Conservation (phyloP, 2,888 invertebrate species). For the Hirtodrosophila histrioides region DNA sequence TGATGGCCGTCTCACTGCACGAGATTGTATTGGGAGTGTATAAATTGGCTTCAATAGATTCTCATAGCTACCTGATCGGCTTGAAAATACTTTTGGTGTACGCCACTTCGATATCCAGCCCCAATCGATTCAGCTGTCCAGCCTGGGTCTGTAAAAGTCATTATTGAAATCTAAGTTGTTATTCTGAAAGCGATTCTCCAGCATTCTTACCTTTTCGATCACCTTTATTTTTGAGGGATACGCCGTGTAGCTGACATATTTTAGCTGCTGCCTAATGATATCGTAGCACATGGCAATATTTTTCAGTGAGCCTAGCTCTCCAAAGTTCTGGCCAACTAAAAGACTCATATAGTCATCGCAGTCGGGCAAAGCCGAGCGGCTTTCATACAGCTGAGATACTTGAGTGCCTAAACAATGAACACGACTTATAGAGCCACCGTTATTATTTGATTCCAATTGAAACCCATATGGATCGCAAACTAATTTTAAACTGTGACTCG, state of each 20-base stretch:
- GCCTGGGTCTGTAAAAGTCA: slow-evolving; percentile 31
- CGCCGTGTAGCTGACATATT: slow-evolving; percentile 45
- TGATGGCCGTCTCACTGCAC: slow-evolving; percentile 2
- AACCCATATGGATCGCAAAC: neutral
- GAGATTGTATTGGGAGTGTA: neutral
- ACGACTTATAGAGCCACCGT: too few relatives aligned
- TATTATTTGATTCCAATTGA: neutral
- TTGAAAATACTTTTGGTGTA: slow-evolving; percentile 22
- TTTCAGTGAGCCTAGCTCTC: slow-evolving; percentile 21
- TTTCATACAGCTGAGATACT: slow-evolving; percentile 40
- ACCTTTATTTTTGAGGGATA: slow-evolving; percentile 15
- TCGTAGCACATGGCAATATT: slow-evolving; percentile 46
- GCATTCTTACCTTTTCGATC: slow-evolving; percentile 23
- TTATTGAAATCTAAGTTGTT: neutral
- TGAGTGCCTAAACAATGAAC: neutral
- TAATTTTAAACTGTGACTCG: neutral
- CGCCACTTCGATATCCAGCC: slow-evolving; percentile 34
- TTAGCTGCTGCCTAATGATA: slow-evolving; percentile 24
- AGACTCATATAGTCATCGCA: slow-evolving; percentile 41
- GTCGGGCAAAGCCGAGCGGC: slow-evolving; percentile 12
- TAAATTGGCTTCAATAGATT: neutral
- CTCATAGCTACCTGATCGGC: slow-evolving; percentile 16
- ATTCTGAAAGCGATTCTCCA: neutral
- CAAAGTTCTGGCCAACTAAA: slow-evolving; percentile 30
- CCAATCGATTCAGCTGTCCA: slow-evolving; percentile 42